Conservation (phyloP, 2,888 invertebrate species). For the Holacanthella duospinosa region DNA sequence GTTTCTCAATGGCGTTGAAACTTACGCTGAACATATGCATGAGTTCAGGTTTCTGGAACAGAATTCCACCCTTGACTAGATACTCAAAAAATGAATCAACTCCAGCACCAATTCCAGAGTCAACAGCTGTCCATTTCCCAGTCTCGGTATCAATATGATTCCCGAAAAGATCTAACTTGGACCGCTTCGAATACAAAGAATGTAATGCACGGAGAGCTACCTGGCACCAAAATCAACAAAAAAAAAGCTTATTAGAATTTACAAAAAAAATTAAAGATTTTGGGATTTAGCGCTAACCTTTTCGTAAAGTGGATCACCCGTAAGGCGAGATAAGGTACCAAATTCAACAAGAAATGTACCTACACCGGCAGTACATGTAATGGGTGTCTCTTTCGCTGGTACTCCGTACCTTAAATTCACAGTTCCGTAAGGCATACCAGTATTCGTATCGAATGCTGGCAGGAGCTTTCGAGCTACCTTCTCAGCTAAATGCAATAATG, state of each 20-base stretch:
- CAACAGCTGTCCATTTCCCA: slow-evolving; percentile 83
- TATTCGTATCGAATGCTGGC: slow-evolving; percentile 72
- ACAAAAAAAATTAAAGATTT: not conserved
- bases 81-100: slow-evolving; percentile 98
- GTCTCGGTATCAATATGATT: slow-evolving; percentile 93
- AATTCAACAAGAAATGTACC: slow-evolving; percentile 96
- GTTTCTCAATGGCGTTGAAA: slow-evolving; percentile 64
- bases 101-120: slow-evolving; percentile 41
- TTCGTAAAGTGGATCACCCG: slow-evolving; percentile 90
- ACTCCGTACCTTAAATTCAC: slow-evolving; percentile 52
- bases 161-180: slow-evolving; percentile 61
- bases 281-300: slow-evolving; percentile 54
- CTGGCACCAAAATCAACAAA: no score
- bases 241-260: not conserved
- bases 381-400: slow-evolving; percentile 16
- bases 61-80: slow-evolving; percentile 85
- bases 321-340: slow-evolving; percentile 81
- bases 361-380: slow-evolving; percentile 68
- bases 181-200: slow-evolving; percentile 74
- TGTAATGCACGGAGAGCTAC: slow-evolving; percentile 84
- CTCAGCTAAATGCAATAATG: slow-evolving; percentile 81
- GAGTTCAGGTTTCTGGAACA: slow-evolving; percentile 79
- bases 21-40: slow-evolving; percentile 82
- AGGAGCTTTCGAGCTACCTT: slow-evolving; percentile 84
- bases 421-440: slow-evolving; percentile 97